Conservation (phyloP, 2,113 vertebrate species). For the Brienomyrus brachyistius region DNA sequence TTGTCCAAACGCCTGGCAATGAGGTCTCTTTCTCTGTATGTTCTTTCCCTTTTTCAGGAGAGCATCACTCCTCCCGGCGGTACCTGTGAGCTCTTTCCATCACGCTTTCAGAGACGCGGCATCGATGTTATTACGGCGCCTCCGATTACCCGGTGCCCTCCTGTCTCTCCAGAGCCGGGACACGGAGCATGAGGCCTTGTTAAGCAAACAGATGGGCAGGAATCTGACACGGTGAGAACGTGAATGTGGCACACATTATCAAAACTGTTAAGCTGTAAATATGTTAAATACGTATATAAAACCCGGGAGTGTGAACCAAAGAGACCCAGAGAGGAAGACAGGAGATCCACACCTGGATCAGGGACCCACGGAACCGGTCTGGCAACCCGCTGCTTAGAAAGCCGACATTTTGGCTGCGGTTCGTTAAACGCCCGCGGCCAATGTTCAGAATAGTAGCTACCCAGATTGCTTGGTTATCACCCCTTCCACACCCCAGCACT, state of each 20-base stretch:
- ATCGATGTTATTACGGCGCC: neutral
- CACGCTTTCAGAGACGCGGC: neutral
- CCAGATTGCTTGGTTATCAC: slow-evolving; percentile 52
- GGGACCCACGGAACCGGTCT: neutral
- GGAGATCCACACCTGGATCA: neutral
- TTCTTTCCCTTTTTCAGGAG: slow-evolving; percentile 47
- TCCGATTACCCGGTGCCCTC: neutral
- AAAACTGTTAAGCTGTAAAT: neutral
- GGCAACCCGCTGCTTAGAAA: neutral
- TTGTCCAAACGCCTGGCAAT: slow-evolving; percentile 39
- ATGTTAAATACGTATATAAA: neutral
- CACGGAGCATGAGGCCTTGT: neutral
- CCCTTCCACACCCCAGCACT: slow-evolving; percentile 28
- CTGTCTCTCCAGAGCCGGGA: neutral
- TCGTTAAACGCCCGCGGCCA: slow-evolving; percentile 35
- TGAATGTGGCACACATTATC: neutral
- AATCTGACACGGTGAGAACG: neutral
- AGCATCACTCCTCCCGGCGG: slow-evolving; percentile 40
- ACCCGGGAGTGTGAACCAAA: neutral
- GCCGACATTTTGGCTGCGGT: neutral
- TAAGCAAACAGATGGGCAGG: neutral
- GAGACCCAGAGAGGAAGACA: neutral
- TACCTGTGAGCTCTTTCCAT: neutral
- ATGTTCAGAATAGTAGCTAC: slow-evolving; percentile 50
- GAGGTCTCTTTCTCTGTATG: neutral